Conservation (phyloP, 1,140 invertebrate species). For the Eurosta solidaginis region DNA sequence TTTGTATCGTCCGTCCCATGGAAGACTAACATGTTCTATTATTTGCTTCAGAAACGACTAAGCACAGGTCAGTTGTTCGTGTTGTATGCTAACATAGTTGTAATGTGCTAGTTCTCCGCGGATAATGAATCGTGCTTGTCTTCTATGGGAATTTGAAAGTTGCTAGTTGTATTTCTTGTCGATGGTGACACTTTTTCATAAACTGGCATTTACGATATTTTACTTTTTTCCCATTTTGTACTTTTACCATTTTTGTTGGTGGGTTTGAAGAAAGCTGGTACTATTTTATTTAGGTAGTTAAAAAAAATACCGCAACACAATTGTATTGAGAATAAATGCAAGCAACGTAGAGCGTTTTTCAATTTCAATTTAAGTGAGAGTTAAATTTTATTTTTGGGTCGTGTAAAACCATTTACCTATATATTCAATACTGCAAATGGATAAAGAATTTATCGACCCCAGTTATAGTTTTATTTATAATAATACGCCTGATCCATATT, state of each 20-base stretch:
- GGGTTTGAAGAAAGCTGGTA: neutral
- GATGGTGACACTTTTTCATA: neutral
- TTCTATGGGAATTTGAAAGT: neutral
- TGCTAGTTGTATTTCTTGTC: neutral
- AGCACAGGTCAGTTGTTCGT: no score
- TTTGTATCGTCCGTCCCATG: neutral
- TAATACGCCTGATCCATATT: no score
- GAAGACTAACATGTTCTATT: neutral
- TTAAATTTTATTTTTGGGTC: no score
- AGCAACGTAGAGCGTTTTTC: neutral
- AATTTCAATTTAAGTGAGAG: no score
- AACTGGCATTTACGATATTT: conserved; percentile 6
- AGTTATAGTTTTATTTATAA: no score
- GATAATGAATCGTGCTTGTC: neutral
- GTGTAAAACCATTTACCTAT: no score
- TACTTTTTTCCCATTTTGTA: conserved; percentile 13
- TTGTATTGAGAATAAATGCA: neutral
- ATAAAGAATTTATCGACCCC: no score
- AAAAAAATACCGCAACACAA: neutral
- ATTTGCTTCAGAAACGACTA: no score
- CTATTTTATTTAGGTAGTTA: neutral
- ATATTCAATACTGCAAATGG: no score
- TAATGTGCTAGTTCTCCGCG: no score
- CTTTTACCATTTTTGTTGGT: conserved; percentile 5
- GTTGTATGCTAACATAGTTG: no score